Evolutionary conservation across 2,113 vertebrate genomes (phyloP).

Genomic region (Neomonachus schauinslandi): DNA sequence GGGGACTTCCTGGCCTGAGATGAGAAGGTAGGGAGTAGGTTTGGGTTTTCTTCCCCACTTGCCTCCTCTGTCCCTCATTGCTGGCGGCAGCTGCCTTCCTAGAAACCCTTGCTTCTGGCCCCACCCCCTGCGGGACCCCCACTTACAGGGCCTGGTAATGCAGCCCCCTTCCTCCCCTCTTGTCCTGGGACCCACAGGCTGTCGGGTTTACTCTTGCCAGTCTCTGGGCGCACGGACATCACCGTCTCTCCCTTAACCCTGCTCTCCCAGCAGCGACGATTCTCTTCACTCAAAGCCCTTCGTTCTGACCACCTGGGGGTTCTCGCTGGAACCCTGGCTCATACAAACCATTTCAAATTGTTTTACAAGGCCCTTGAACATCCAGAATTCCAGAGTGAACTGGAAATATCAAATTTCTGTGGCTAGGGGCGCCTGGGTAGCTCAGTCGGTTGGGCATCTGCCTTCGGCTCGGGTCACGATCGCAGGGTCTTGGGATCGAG

Average conservation of each 20-base stretch:
- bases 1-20: not conserved
- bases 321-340: not conserved
- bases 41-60: no score
- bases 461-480: no score
- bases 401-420: not conserved
- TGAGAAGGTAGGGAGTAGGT: accelerated
- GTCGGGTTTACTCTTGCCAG: accelerated
- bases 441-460: no score
- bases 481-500: no score
- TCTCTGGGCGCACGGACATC: accelerated
- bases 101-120: no score
- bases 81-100: not conserved
- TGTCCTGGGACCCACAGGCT: accelerated
- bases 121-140: not conserved
- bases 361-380: not conserved
- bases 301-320: not conserved
- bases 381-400: not conserved
- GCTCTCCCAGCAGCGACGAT: accelerated
- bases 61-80: not conserved
- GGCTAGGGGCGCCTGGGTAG: not conserved
- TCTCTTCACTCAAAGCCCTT: not conserved
- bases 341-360: not conserved
- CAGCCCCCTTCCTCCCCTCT: no score
- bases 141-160: accelerated
- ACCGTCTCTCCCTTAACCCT: accelerated